phyloP scores from a whole-genome alignment of 2,888 invertebrate genomes.

The Petrolisthes manimaculis region DNA sequence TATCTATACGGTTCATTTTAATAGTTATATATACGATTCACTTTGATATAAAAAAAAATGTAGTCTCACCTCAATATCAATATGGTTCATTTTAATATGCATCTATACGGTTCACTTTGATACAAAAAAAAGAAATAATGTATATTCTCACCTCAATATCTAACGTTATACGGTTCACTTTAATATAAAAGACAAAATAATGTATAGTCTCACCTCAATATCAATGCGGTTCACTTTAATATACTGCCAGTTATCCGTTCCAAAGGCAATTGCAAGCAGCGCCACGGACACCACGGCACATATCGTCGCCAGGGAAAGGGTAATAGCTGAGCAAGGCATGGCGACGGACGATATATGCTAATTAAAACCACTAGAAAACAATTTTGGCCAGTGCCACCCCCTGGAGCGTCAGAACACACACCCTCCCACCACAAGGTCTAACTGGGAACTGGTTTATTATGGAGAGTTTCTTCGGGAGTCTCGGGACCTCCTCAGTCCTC shows the following conservation, averaged over 20 bases:
- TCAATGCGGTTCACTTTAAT: slow-evolving; percentile 90
- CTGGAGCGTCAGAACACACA: background rate
- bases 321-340: slow-evolving; percentile 66
- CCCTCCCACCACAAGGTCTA: slow-evolving; percentile 42
- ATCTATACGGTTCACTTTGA: no score
- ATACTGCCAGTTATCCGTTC: slow-evolving; percentile 96
- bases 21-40: no score
- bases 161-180: slow-evolving; percentile 89
- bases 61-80: no score
- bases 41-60: no score
- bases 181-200: slow-evolving; percentile 74
- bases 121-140: background rate
- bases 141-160: slow-evolving; percentile 82
- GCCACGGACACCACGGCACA: slow-evolving; percentile 95
- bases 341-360: background rate
- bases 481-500: background rate
- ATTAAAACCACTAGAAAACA: background rate
- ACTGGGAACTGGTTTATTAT: slow-evolving; percentile 36
- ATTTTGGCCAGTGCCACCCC: background rate
- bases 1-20: no score
- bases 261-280: slow-evolving; percentile 91
- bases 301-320: slow-evolving; percentile 82
- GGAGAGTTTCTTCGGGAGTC: background rate
- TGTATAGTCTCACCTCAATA: slow-evolving; percentile 80
- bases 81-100: no score